Conservation (phyloP, 2,113 vertebrate genomes). For the Bothrops jararaca region DNA sequence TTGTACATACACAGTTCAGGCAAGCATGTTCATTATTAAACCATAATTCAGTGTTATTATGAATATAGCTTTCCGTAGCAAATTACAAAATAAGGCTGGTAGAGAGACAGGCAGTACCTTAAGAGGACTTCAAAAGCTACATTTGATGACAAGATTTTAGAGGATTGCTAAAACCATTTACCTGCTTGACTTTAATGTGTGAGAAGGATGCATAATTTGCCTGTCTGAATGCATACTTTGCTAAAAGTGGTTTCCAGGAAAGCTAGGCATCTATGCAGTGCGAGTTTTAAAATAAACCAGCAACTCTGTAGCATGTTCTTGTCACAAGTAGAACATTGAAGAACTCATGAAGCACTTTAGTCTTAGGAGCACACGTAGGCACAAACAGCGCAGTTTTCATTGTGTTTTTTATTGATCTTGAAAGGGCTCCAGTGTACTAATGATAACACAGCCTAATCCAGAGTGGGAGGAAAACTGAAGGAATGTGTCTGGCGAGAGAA, state of each 20-base stretch:
- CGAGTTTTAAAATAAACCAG: background rate
- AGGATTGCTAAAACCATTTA: background rate
- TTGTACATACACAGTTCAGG: background rate
- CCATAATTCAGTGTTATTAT: background rate
- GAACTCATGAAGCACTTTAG: background rate
- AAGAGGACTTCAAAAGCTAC: background rate
- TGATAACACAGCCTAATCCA: conserved; percentile 33
- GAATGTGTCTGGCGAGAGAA: conserved; percentile 26
- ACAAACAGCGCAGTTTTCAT: background rate
- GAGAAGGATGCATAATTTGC: background rate
- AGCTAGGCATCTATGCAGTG: background rate
- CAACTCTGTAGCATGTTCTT: background rate
- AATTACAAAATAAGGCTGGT: background rate
- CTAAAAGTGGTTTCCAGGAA: background rate
- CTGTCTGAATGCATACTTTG: background rate
- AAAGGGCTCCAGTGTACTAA: conserved; percentile 31
- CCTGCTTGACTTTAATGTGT: background rate
- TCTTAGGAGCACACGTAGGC: background rate
- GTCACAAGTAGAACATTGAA: background rate
- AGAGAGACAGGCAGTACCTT: background rate
- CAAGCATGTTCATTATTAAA: background rate
- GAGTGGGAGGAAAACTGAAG: conserved; percentile 31
- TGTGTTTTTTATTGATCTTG: conserved; percentile 27
- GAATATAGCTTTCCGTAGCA: background rate
- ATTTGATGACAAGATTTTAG: background rate